Base-by-base conservation (phyloP, 2,113 vertebrate genomes). In the Morone saxatilis region DNA sequence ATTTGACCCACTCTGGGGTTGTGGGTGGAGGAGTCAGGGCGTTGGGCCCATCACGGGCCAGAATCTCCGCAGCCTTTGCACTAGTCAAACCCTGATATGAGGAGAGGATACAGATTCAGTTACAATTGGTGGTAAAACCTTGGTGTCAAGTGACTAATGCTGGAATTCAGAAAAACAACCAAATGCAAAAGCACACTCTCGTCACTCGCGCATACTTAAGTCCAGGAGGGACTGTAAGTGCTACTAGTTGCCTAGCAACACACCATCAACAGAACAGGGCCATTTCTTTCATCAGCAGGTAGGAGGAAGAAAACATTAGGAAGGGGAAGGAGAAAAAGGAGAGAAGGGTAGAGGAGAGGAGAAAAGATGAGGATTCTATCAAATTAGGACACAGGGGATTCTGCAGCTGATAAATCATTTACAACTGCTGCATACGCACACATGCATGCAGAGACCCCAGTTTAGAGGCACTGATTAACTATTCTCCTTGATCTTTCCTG, bases 1-100 rank as follows among this genome's bases (percentile, higher is more conserved):
- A 99, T 83, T 99, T 99, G 11, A 99, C 93, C 98, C 98, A 99
- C 83, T 99, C 98, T 1, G 98, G 98, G 68, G 97, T 98, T 74
- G 98, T 99, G 69, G 98, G 98, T 20, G 98, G 98, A 0, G 98
- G 98, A 0, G 98, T 99, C 77, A 99, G 97, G 62, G 97, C 90
- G 1, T 99, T 99, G 51, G 97, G 98, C 8, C 98, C 98, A 60
- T 99, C 98, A 9, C 98, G 96, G 65, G 95, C 96, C 91, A 99
- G 93, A 84, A 96, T 97, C 93, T 99, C 98, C 6, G 96, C 97
- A 65, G 96, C 97, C 83, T 97, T 97, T 0, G 94, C 82, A 17
- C 50, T 48, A 2, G 94, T 93, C 86, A 96, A 78, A 83, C 95
- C 95, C 95, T 96, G 80, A 25, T 6, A 25, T 19, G 31, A 41